Conservation (phyloP, 2,888 invertebrate species). For the Zootermopsis nevadensis region DNA sequence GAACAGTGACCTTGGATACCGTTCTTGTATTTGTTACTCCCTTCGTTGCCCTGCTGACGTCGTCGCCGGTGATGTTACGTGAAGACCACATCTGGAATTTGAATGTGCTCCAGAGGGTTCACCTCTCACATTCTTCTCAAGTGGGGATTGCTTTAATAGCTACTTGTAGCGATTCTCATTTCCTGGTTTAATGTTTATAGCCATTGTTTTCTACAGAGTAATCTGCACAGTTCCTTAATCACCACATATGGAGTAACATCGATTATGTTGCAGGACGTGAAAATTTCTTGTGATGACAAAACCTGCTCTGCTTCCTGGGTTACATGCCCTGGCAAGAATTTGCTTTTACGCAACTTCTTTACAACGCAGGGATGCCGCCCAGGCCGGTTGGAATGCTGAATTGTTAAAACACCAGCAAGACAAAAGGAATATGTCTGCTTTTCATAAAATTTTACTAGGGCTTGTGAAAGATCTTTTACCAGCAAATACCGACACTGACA, state of each 20-base stretch:
- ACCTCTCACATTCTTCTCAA: too few relatives aligned
- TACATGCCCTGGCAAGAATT: background rate
- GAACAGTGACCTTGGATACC: too few relatives aligned
- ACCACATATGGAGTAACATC: background rate
- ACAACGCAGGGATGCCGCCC: background rate
- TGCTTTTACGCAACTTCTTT: background rate
- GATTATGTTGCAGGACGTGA: background rate
- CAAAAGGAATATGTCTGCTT: background rate
- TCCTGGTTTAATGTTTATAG: too few relatives aligned
- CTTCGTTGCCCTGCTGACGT: too few relatives aligned
- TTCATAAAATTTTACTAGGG: background rate
- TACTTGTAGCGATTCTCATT: too few relatives aligned
- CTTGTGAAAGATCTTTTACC: background rate
- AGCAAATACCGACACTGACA: background rate
- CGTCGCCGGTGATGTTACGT: too few relatives aligned
- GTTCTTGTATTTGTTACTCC: too few relatives aligned
- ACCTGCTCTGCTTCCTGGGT: conserved; percentile 13
- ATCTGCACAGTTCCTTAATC: background rate
- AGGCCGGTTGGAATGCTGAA: too few relatives aligned
- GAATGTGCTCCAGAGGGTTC: too few relatives aligned
- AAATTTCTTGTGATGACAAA: background rate
- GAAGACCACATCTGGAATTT: too few relatives aligned
- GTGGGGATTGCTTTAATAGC: too few relatives aligned
- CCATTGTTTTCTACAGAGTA: too few relatives aligned
- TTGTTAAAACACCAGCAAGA: background rate